Percentiles rank a stretch among this genome's conserved stretches.
Conservation (phyloP, 2,888 invertebrate genomes). For the Cerastis leucographa region DNA sequence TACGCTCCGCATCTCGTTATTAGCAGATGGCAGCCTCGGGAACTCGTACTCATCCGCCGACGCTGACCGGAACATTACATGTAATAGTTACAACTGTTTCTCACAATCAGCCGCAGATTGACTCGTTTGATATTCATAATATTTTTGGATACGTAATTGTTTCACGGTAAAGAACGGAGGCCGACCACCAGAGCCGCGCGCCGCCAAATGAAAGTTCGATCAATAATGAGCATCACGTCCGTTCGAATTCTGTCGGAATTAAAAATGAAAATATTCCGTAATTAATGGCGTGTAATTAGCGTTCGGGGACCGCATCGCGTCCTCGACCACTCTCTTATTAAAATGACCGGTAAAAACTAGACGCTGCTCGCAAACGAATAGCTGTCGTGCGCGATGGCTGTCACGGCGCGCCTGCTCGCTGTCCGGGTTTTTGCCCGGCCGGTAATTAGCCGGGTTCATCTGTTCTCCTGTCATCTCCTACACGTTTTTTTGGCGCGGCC, state of each 20-base stretch:
- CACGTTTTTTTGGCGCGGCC: conserved; percentile 86
- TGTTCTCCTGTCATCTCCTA: conserved; percentile 88
- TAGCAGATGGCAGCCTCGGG: conserved; percentile 71
- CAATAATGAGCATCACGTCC: conserved; percentile 79
- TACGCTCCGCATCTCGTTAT: conserved; percentile 76
- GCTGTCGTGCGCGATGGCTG: conserved; percentile 80
- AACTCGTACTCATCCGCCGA: conserved; percentile 18
- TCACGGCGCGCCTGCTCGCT: conserved; percentile 80
- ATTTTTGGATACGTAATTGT: conserved; percentile 63
- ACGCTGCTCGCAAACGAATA: conserved; percentile 80
- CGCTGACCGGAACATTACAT: conserved; percentile 41
- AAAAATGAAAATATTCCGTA: conserved; percentile 80
- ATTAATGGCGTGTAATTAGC: conserved; percentile 85
- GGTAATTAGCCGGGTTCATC: conserved; percentile 86
- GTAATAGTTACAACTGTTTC: conserved; percentile 45
- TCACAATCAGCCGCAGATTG: conserved; percentile 58
- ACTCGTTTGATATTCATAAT: conserved; percentile 61
- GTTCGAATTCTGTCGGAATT: conserved; percentile 73
- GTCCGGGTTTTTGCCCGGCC: conserved; percentile 82
- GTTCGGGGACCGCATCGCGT: conserved; percentile 75
- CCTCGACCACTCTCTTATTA: conserved; percentile 78
- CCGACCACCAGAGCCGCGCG: conserved; percentile 63
- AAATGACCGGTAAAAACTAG: conserved; percentile 78
- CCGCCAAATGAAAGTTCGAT: conserved; percentile 76
- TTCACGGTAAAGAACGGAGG: conserved; percentile 56